A percentile compares a stretch with the other conserved stretches of the same genome.
These are phyloP conservation scores for Ophiodon elongatus DNA, from an alignment of 2,113 vertebrate genomes.

Conservation along the genomic window DNA sequence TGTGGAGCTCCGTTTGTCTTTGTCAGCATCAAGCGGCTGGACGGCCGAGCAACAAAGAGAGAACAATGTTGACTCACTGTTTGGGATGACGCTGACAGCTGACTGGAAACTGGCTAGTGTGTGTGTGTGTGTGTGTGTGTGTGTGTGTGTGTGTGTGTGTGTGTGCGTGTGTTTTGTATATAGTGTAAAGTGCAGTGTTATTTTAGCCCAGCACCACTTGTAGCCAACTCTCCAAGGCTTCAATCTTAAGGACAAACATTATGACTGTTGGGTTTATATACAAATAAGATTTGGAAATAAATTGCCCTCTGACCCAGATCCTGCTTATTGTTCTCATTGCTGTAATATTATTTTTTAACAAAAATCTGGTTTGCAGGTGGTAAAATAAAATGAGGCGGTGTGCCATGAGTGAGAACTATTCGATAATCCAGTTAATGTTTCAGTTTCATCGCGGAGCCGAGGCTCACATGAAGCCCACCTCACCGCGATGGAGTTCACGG, in stretches of 20 bases:
- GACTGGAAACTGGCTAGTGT: conserved; percentile 5
- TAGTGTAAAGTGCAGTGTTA: not conserved
- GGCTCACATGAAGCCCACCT: no score
- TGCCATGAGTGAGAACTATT: not conserved
- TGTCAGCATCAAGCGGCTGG: conserved; percentile 36
- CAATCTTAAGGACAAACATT: not conserved
- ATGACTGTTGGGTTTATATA: not conserved
- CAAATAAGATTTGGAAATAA: not conserved
- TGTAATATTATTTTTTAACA: not conserved
- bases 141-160: not conserved
- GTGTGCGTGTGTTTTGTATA: not conserved
- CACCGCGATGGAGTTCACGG: not conserved
- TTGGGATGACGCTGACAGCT: conserved; percentile 12
- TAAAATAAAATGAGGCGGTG: not conserved
- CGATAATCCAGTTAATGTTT: not conserved
- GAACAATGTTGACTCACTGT: conserved; percentile 25
- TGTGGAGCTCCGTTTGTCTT: conserved; percentile 52
- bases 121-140: not conserved
- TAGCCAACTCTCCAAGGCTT: no score
- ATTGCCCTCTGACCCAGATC: not conserved
- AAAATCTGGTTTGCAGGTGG: not conserved
- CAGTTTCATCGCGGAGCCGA: not conserved
- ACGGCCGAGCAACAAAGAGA: conserved; percentile 16
- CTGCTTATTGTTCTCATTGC: not conserved
- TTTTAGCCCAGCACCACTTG: not conserved